Percentiles rank a stretch among this genome's conserved stretches.
phyloP scores from a whole-genome alignment of 2,888 invertebrate genomes.

The Lasioglossum calceatum region DNA sequence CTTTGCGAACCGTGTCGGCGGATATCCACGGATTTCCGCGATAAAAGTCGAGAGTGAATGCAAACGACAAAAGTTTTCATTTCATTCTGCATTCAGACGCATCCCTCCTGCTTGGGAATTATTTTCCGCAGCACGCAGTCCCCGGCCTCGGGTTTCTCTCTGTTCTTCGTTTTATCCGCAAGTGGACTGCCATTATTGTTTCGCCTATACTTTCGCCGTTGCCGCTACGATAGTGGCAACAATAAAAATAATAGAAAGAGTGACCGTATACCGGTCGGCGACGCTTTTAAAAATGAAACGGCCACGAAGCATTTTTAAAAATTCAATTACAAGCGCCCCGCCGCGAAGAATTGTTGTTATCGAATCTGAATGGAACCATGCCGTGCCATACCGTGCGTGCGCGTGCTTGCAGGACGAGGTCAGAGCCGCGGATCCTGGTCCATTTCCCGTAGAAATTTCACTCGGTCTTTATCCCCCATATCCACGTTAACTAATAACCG shows the following conservation, averaged over 20 bases:
- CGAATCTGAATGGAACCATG: conserved; percentile 38
- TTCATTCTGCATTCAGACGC: conserved; percentile 57
- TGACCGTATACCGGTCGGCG: background rate
- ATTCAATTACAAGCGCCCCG: conserved; percentile 40
- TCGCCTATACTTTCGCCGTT: background rate
- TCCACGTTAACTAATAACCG: conserved; percentile 33
- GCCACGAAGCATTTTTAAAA: conserved; percentile 20
- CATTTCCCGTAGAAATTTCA: conserved; percentile 31
- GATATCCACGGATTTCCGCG: conserved; percentile 54
- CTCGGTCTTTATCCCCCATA: conserved; percentile 19
- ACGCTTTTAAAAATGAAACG: conserved; percentile 13
- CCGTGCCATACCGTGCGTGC: background rate
- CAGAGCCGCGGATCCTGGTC: background rate
- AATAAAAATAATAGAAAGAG: conserved; percentile 17
- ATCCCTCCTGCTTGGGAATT: conserved; percentile 32
- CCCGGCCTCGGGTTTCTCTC: background rate
- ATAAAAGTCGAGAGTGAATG: conserved; percentile 52
- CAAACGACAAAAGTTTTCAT: conserved; percentile 65
- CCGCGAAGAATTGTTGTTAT: conserved; percentile 38
- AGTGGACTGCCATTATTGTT: background rate
- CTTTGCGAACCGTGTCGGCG: conserved; percentile 26
- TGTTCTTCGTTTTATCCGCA: background rate
- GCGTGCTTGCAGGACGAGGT: background rate
- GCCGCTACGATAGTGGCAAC: conserved; percentile 3
- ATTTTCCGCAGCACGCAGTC: conserved; percentile 24